Evolutionary conservation across 2,113 vertebrate genomes (phyloP).

Genomic region (Aldabrachelys gigantea): DNA sequence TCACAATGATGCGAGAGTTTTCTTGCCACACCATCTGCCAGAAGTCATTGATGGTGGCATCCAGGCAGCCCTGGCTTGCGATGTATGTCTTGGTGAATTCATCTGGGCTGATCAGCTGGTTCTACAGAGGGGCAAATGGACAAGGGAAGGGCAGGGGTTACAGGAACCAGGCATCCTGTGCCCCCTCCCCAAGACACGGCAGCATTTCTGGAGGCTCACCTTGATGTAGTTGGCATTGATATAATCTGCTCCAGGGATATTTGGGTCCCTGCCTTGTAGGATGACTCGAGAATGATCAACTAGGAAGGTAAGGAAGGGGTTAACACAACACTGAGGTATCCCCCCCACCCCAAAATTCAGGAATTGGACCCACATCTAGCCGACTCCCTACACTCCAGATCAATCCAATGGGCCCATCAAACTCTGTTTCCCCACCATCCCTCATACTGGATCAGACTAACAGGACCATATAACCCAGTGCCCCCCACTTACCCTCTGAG

Average conservation of each 20-base stretch:
- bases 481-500: neutral
- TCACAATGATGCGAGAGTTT: conserved; percentile 88
- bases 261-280: conserved; percentile 82
- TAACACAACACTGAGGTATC: neutral
- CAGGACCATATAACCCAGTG: neutral
- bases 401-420: neutral
- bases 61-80: conserved; percentile 93
- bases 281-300: conserved; percentile 93
- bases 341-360: neutral
- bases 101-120: conserved; percentile 75
- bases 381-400: rapidly evolving
- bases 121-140: conserved; percentile 47
- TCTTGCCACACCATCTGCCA: conserved; percentile 98
- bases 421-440: neutral
- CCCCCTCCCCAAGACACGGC: neutral
- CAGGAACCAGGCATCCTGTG: neutral
- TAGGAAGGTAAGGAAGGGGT: conserved; percentile 55
- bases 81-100: conserved; percentile 89
- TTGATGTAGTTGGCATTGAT: conserved; percentile 94
- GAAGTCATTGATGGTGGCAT: conserved; percentile 90
- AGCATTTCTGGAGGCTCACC: conserved; percentile 74
- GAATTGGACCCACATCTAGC: neutral
- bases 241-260: conserved; percentile 90
- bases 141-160: neutral
- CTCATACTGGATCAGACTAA: neutral